These are phyloP conservation scores for Rhogogaster chlorosoma DNA, from an alignment of 2,888 invertebrate genomes.

Conservation along the genomic window DNA sequence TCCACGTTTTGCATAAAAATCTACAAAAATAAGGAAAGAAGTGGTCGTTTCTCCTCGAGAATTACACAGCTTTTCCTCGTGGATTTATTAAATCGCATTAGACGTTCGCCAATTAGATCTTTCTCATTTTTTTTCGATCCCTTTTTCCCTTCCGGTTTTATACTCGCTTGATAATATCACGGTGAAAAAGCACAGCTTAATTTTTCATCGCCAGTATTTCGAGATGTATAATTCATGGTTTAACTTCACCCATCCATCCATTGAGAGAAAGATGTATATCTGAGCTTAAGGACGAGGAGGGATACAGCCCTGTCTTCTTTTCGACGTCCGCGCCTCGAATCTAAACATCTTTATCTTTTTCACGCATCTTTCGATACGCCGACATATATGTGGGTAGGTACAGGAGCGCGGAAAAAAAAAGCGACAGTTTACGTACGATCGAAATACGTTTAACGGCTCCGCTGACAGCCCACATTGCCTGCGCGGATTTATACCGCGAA, in stretches of 20 bases:
- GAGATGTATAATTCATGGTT: conserved; percentile 28
- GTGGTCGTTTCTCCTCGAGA: not conserved
- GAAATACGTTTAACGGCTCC: conserved; percentile 34
- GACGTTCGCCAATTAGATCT: not conserved
- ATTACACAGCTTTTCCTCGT: not conserved
- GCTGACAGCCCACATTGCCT: conserved; percentile 4
- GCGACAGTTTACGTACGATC: conserved; percentile 40
- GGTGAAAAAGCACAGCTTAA: not conserved
- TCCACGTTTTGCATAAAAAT: not conserved
- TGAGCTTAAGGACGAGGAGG: not conserved
- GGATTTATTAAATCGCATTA: not conserved
- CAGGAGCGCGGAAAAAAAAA: not conserved
- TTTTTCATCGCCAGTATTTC: conserved; percentile 9
- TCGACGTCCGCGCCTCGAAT: conserved; percentile 48
- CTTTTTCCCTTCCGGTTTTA: not conserved
- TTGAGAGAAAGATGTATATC: conserved; percentile 39
- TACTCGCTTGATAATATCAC: not conserved
- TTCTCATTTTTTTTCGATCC: not conserved
- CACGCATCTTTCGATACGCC: conserved; percentile 37
- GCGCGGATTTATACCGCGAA: not conserved
- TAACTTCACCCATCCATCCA: conserved; percentile 30
- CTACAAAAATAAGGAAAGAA: not conserved
- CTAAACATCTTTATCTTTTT: conserved; percentile 48
- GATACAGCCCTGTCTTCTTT: conserved; percentile 22
- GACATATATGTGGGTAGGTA: not conserved